Evolutionary conservation across 2,888 invertebrate genomes (phyloP).

Genomic region (Yponomeuta sedellus): DNA sequence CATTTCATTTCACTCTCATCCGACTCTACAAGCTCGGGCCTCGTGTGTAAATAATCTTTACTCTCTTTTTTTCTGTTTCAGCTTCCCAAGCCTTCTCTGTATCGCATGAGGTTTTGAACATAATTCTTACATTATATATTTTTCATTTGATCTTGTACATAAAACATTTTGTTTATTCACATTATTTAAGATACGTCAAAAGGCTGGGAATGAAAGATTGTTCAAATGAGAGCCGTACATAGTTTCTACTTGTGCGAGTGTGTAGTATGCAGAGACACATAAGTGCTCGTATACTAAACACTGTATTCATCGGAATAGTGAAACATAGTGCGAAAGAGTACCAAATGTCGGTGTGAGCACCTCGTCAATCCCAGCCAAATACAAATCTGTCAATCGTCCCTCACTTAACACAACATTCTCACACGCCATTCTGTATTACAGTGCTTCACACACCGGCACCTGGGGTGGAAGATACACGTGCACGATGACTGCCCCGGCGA

Average conservation of each 20-base stretch:
- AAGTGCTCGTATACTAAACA: no score
- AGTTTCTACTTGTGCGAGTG: neutral
- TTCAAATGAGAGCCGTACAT: no score
- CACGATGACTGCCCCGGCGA: conserved; percentile 85
- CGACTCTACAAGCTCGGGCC: neutral
- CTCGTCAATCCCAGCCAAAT: neutral
- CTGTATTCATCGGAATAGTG: no score
- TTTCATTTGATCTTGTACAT: conserved; percentile 30
- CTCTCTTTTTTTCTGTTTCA: conserved; percentile 73
- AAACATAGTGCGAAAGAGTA: no score
- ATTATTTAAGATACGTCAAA: neutral
- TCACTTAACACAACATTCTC: conserved; percentile 5
- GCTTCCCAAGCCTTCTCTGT: conserved; percentile 70
- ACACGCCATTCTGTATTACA: conserved; percentile 57
- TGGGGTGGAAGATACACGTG: conserved; percentile 97
- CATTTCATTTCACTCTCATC: conserved; percentile 5
- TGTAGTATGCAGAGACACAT: no score
- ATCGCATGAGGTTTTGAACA: conserved; percentile 56
- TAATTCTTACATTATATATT: no score
- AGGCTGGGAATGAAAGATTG: neutral
- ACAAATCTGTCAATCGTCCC: neutral
- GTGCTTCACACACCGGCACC: conserved; percentile 94
- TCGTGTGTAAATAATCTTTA: conserved; percentile 59
- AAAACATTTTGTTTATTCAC: conserved; percentile 19
- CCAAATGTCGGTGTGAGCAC: neutral